These are phyloP conservation scores for Deilephila porcellus DNA, from an alignment of 2,888 invertebrate genomes.

Conservation along the genomic window DNA sequence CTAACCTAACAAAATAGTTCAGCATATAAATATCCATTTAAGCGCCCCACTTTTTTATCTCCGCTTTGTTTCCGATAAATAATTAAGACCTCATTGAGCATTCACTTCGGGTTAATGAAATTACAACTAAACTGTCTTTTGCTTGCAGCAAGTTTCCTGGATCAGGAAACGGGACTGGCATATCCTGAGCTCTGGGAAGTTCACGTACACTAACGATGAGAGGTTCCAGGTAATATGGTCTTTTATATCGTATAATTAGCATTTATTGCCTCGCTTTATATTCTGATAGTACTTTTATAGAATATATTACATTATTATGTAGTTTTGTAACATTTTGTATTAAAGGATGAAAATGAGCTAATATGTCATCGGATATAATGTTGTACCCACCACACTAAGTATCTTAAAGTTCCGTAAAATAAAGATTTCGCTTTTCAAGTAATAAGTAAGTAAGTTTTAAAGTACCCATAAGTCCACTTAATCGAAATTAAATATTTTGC, in stretches of 20 bases:
- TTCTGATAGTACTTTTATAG: not conserved
- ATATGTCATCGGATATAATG: too few relatives aligned
- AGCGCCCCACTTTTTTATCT: not conserved
- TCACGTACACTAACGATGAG: conserved; percentile 96
- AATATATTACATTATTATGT: too few relatives aligned
- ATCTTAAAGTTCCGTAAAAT: too few relatives aligned
- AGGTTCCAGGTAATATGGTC: conserved; percentile 86
- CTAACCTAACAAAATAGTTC: too few relatives aligned
- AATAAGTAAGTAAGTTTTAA: too few relatives aligned
- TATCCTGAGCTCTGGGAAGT: conserved; percentile 95
- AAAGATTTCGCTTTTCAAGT: too few relatives aligned
- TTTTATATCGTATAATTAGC: not conserved
- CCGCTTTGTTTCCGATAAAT: not conserved
- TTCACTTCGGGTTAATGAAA: conserved; percentile 7
- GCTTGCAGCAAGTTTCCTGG: conserved; percentile 93
- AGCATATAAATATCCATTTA: not conserved
- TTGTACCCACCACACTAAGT: too few relatives aligned
- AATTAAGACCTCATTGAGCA: conserved; percentile 3
- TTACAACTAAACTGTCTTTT: conserved; percentile 31
- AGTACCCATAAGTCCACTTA: too few relatives aligned
- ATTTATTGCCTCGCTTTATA: not conserved
- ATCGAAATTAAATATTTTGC: too few relatives aligned
- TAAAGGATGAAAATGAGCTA: too few relatives aligned
- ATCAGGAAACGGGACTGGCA: conserved; percentile 96
- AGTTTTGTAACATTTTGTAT: too few relatives aligned